phyloP scores from a whole-genome alignment of 1,140 invertebrate species.

The Diorhabda carinulata region DNA sequence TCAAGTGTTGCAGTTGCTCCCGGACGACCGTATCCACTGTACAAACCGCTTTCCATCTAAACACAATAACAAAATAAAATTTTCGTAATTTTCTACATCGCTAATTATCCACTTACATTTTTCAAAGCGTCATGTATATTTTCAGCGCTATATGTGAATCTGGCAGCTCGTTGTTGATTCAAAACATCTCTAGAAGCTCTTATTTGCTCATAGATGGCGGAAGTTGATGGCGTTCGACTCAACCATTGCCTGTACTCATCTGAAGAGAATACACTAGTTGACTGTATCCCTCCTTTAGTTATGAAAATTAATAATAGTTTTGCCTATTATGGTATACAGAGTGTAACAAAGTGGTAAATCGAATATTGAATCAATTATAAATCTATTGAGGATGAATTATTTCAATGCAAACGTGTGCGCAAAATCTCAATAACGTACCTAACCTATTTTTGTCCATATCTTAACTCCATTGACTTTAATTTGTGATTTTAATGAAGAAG shows the following conservation, averaged over 20 bases:
- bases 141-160: conserved; percentile 85
- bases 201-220: conserved; percentile 86
- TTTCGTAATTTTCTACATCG: too few species aligned
- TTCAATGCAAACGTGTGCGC: too few species aligned
- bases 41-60: conserved; percentile 60
- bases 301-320: conserved; percentile 23
- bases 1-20: conserved; percentile 55
- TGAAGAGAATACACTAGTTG: conserved; percentile 78
- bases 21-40: conserved; percentile 54
- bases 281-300: conserved; percentile 56
- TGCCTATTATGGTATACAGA: too few species aligned
- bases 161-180: conserved; percentile 61
- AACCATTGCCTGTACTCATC: conserved; percentile 89
- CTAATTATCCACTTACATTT: conserved; percentile 56
- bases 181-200: conserved; percentile 65
- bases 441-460: too few species aligned
- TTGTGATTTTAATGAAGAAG: too few species aligned
- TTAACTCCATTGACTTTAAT: too few species aligned
- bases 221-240: conserved; percentile 83
- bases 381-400: too few species aligned
- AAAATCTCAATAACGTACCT: too few species aligned
- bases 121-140: conserved; percentile 79
- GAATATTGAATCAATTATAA: too few species aligned
- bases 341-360: too few species aligned
- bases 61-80: not conserved